Conservation (phyloP, 1,140 invertebrate genomes). For the Drosophila arawakana region DNA sequence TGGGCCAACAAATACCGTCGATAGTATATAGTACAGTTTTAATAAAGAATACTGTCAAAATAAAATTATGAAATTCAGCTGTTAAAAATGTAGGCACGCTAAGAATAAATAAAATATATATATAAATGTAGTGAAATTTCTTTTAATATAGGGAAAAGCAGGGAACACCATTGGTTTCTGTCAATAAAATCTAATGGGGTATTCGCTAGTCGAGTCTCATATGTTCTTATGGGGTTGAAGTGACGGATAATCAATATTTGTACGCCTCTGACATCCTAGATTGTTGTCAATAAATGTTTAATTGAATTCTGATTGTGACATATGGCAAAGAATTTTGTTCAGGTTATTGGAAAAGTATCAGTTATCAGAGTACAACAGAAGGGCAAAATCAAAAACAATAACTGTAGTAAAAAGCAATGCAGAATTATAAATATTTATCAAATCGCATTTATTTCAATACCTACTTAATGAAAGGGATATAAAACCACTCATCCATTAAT, state of each 20-base stretch:
- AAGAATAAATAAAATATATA: neutral
- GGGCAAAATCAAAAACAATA: neutral
- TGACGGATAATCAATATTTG: conserved; percentile 52
- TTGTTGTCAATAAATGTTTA: conserved; percentile 68
- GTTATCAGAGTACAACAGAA: conserved; percentile 5
- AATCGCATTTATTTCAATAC: neutral
- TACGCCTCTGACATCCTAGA: conserved; percentile 26
- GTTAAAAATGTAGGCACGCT: neutral
- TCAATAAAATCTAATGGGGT: neutral
- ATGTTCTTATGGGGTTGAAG: neutral
- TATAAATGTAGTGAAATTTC: neutral
- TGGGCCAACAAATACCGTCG: conserved; percentile 52
- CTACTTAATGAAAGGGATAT: neutral
- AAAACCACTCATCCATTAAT: neutral
- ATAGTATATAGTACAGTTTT: neutral
- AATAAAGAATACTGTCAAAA: conserved; percentile 1
- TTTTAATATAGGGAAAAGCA: neutral
- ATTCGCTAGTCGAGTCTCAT: neutral
- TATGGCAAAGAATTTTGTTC: conserved; percentile 20
- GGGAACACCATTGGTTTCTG: neutral
- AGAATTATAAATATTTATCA: neutral
- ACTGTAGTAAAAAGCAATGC: neutral
- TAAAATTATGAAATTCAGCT: neutral
- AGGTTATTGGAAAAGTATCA: conserved; percentile 59
- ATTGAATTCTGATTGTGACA: conserved; percentile 59